Conservation (phyloP, 2,888 invertebrate species). For the Drosophila neutralis region DNA sequence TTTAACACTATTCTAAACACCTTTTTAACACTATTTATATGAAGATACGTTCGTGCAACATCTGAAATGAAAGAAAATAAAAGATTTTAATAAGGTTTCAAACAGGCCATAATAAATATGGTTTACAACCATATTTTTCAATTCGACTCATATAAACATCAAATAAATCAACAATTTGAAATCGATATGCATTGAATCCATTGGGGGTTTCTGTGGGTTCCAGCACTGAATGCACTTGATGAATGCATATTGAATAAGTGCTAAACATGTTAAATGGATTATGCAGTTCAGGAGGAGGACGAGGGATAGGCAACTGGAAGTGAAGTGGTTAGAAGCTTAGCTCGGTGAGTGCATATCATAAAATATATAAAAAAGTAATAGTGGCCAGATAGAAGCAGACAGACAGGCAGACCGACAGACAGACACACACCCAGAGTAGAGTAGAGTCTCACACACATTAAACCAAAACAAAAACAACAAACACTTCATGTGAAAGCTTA, state of each 20-base stretch:
- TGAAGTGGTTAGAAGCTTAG: constrained; percentile 17
- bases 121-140: neutral
- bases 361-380: constrained; percentile 37
- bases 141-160: neutral
- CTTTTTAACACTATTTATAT: neutral
- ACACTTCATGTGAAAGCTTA: constrained; percentile 54
- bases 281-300: neutral
- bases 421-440: constrained; percentile 4
- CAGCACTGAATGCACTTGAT: constrained; percentile 28
- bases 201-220: neutral
- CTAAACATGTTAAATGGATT: constrained; percentile 50
- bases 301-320: neutral
- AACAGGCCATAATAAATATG: neutral
- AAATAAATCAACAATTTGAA: constrained; percentile 4
- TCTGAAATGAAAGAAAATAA: neutral
- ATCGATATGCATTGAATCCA: neutral
- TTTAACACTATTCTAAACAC: neutral
- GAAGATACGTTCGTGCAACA: too few species aligned
- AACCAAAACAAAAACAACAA: constrained; percentile 13
- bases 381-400: constrained; percentile 14
- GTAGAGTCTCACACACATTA: neutral
- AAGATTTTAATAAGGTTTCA: neutral
- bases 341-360: constrained; percentile 36
- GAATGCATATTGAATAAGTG: constrained; percentile 42
- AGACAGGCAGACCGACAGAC: constrained; percentile 1